Evolutionary conservation across 2,797 vertebrate species (phyloP), one percentile per base, ranked within the genome.

Genomic region (Bryconaethiops microstoma): DNA sequence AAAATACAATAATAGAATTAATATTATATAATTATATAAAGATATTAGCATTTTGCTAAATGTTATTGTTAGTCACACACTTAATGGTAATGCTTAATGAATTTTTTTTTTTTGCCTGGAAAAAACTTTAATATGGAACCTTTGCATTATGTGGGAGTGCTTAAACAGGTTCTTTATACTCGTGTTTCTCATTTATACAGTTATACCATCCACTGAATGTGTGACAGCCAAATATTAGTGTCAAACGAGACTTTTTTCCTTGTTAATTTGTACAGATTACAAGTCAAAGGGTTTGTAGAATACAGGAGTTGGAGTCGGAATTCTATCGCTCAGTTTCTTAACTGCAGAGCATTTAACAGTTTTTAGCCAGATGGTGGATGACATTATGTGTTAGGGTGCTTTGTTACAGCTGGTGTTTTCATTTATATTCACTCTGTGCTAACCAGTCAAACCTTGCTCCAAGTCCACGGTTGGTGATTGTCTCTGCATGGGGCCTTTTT

Each of bases 381-480:
- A 55, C n/a, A 39, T 80, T 2, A 12, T 39, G 13, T 35, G 17
- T 39, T 21, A 29, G 70, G 55, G 29, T 74, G 42, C 21, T 80
- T 67, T 80, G 78, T 68, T 57, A 45, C 45, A 70, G 45, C 69
- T 50, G 69, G 16, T 12, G 69, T 54, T 50, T 19, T 50, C 72
- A 39, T 17, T 50, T 54, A 80, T 75, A 75, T 68, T 75, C 52
- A 74, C 52, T 45, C 7, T 65, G 59, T 55, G 16, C 74, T 81
- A 76, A 81, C 68, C 74, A 68, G 19, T 75, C 54, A 14, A 60
- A 52, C 21, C 54, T 48, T 74, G 62, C 23, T 50, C 55, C 71
- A 60, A 74, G 42, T 69, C 57, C 25, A 60, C 63, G 17, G 40
- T 39, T 62, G 69, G 25, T 60, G 79, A 69, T 62, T 60, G 45